Evolutionary conservation across 2,113 vertebrate species (phyloP), one percentile per base, ranked within the genome.

Genomic region (Chaenocephalus aceratus): DNA sequence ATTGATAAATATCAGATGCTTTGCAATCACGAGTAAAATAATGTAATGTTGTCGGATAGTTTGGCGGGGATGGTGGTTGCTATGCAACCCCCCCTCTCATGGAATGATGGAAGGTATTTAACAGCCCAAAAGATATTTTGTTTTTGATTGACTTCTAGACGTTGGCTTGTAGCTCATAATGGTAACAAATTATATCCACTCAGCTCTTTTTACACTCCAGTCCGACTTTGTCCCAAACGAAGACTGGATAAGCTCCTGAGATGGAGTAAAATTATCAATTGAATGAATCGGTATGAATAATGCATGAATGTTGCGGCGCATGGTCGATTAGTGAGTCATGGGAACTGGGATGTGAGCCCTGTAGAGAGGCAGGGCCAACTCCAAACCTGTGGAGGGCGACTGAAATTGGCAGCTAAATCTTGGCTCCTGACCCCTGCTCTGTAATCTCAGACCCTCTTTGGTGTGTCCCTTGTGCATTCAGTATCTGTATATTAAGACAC

Each of bases 371-470:
- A 79, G 77, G 79, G 79, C 36, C 56, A 49, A 57, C 69, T 81
- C 75, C 66, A 56, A 82, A 84, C 77, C 70, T 79, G 71, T 66
- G 80, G 76, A 90, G 74, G 86, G 83, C 36, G 78, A 82, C 82
- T 79, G 80, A 90, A 91, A 89, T 82, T 90, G 93, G 93, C 94
- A 94, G 93, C 93, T 94, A 94, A 93, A 89, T 83, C 70, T 83
- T 79, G 71, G 78, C 80, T 89, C 80, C 79, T 66, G 72, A 71
- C 76, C 75, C 79, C 77, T 72, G 75, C 81, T 75, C 82, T 83
- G 41, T 89, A 61, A 86, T 81, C 70, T 75, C 79, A 77, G n/a
- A 68, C 72, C 72, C 58, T 62, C 70, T 81, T 51, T 75, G 52
- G 59, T 51, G 54, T 70, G 51, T 70, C 75, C 72, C 57, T 63